Base-by-base conservation (phyloP, 1,140 invertebrate genomes). In the Drepana arcuata region DNA sequence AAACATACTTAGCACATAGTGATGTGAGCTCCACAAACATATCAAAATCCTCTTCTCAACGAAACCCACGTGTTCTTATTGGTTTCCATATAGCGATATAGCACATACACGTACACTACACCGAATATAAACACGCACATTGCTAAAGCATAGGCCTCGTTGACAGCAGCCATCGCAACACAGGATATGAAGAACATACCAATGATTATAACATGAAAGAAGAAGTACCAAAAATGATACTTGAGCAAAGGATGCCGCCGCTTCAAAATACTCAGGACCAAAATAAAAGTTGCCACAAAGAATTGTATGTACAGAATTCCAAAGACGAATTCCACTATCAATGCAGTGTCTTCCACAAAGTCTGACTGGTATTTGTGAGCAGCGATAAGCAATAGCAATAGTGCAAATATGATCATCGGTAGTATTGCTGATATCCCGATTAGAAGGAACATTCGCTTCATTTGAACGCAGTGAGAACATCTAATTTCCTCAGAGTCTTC, bases 251-350 rank as follows among this genome's bases (percentile, higher is more conserved):
- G 51, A 0, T 54, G 41, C 7, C 51, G 48, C 14, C 56, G 30
- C 26, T 53, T 69, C 2, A 59, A n/a, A 30, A 57, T 61, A 16
- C 52, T 60, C n/a, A 48, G 21, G 10, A 69, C 40, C 0, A 77
- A 34, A 3, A 71, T 24, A 0, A 53, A 42, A 0, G 62, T 59
- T 0, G 69, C 72, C 0, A 65, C 54, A 2, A 66, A 62, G 1
- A 72, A 40, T 26, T 77, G 68, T 1, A 69, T 16, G 18, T 67
- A 71, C 0, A 77, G 50, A 3, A 73, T 23, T 0, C 41, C 55
- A 10, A 63, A 55, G 1, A 67, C 47, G 13, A 68, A 62, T 25
- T 73, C 55, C 4, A 66, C 58, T 1, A 71, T 52, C 0, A 30
- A 12, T 7, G 26, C 43, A 1, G 45, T 57, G 4, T 43, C 30